Percentiles rank a stretch among this genome's conserved stretches.
These are phyloP conservation scores for Actinia equina DNA, from an alignment of 64 coral and sea anemone genomes.

Conservation along the genomic window DNA sequence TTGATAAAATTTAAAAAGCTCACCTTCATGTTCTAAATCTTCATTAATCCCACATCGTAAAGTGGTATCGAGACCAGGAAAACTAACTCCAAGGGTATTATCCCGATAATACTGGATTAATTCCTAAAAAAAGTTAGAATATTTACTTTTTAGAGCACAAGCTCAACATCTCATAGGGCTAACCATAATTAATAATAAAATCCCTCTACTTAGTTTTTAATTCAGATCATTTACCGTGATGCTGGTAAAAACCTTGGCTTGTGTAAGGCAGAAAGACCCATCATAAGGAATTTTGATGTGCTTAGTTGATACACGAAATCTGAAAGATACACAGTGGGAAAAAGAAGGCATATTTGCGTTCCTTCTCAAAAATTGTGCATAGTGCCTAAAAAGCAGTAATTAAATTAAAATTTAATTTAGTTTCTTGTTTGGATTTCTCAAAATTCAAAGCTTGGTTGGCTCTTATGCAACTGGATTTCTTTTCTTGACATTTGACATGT, in stretches of 20 bases:
- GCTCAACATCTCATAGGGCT: too few relatives aligned
- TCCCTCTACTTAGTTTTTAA: too few relatives aligned
- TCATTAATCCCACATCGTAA: conserved; percentile 82
- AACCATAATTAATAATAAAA: not conserved
- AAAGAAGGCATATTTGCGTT: too few relatives aligned
- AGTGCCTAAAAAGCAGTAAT: too few relatives aligned
- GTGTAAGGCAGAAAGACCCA: conserved; percentile 81
- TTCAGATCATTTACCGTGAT: conserved; percentile 42
- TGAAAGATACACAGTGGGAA: not conserved
- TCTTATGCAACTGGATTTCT: too few relatives aligned
- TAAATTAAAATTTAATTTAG: too few relatives aligned
- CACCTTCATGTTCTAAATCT: conserved; percentile 72
- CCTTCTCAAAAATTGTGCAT: too few relatives aligned
- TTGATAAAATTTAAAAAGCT: not conserved
- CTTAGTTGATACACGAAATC: conserved; percentile 77
- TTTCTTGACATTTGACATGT: too few relatives aligned
- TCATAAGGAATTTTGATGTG: conserved; percentile 95
- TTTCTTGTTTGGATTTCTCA: too few relatives aligned
- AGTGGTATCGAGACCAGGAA: conserved; percentile 93
- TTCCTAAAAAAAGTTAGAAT: conserved; percentile 32
- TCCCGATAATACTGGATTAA: conserved; percentile 87
- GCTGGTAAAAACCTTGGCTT: conserved; percentile 66
- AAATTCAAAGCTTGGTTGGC: too few relatives aligned
- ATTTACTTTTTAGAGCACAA: not conserved
- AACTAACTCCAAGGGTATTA: conserved; percentile 96